These are phyloP conservation scores for Gasterosteus nipponicus DNA, from an alignment of 2,113 vertebrate genomes.

Conservation along the genomic window DNA sequence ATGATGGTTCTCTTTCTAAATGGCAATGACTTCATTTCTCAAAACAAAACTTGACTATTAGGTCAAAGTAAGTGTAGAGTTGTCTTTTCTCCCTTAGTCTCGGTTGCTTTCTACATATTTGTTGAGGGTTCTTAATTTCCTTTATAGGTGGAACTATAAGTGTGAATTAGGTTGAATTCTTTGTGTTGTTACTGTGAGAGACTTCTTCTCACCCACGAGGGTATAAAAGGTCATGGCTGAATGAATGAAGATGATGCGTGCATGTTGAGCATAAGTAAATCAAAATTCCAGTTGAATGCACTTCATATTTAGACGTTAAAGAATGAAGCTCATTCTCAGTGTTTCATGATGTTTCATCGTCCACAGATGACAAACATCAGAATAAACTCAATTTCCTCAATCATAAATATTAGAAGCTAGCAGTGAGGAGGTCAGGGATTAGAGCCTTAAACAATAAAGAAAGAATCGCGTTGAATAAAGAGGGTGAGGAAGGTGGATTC, in stretches of 20 bases:
- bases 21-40: background rate
- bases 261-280: background rate
- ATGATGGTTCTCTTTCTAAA: background rate
- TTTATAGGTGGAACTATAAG: background rate
- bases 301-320: background rate
- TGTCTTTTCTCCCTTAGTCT: background rate
- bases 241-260: background rate
- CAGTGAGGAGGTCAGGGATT: background rate
- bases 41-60: background rate
- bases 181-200: background rate
- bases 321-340: background rate
- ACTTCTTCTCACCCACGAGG: background rate
- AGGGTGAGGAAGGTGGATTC: background rate
- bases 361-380: background rate
- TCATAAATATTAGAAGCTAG: background rate
- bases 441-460: background rate
- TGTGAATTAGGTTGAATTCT: background rate
- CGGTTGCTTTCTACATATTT: background rate
- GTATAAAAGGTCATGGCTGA: background rate
- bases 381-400: slow-evolving; percentile 3
- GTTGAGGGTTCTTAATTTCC: background rate
- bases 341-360: background rate
- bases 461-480: background rate
- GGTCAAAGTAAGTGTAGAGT: background rate
- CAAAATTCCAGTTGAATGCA: background rate